Percentiles rank a stretch among this genome's conserved stretches.
Conservation (phyloP, 2,888 invertebrate species). For the Villa cingulata region DNA sequence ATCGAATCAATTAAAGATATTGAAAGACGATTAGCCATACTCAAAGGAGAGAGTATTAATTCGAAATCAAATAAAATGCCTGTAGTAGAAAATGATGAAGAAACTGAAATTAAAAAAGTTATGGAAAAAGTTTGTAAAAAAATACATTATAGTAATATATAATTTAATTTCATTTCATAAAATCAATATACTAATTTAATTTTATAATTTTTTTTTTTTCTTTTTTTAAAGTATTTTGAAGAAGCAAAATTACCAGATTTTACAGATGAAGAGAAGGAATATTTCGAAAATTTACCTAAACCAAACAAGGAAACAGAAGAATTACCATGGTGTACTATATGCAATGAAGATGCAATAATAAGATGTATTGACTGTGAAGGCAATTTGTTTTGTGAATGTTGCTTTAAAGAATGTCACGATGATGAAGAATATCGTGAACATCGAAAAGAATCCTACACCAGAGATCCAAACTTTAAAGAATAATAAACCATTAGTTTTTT, state of each 20-base stretch:
- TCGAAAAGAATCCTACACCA: constrained; percentile 23
- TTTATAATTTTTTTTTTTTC: neutral
- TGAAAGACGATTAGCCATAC: constrained; percentile 39
- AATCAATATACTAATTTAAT: neutral
- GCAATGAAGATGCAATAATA: constrained; percentile 63
- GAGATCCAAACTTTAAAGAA: constrained; percentile 29
- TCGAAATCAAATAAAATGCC: constrained; percentile 13
- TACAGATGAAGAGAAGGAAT: constrained; percentile 34
- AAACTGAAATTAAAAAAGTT: constrained; percentile 28
- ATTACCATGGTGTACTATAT: constrained; percentile 72
- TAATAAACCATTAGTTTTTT: constrained; percentile 15
- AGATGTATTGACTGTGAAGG: constrained; percentile 63
- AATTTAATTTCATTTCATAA: neutral
- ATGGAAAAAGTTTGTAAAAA: constrained; percentile 24
- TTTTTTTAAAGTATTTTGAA: constrained; percentile 35
- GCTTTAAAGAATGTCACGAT: constrained; percentile 59
- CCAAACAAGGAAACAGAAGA: constrained; percentile 39
- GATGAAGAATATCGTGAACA: constrained; percentile 41
- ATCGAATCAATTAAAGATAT: constrained; percentile 41
- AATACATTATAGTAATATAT: too few relatives aligned
- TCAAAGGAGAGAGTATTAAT: constrained; percentile 33
- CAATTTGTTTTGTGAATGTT: constrained; percentile 66
- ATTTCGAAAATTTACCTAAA: constrained; percentile 18
- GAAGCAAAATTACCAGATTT: constrained; percentile 39
- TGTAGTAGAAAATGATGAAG: constrained; percentile 34